Evolutionary conservation across 2,888 invertebrate species (phyloP).

Genomic region (Meiosimyza decipiens): DNA sequence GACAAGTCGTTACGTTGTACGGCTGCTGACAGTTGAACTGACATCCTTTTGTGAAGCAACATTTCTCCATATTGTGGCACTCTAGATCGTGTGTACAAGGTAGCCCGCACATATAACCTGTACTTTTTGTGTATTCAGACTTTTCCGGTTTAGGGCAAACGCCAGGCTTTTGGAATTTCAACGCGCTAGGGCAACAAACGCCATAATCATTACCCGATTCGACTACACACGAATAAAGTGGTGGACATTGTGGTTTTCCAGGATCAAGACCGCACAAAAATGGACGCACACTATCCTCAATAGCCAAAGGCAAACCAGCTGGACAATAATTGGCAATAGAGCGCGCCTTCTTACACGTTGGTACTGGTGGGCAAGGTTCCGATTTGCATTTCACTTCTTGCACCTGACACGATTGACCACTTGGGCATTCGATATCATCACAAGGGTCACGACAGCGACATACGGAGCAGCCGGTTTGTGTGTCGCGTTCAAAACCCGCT

Average conservation of each 20-base stretch:
- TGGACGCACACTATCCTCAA: constrained; percentile 79
- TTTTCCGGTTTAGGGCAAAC: constrained; percentile 74
- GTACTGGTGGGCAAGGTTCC: constrained; percentile 86
- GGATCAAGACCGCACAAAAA: constrained; percentile 84
- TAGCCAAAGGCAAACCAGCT: constrained; percentile 77
- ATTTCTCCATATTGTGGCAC: constrained; percentile 84
- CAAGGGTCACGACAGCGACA: constrained; percentile 88
- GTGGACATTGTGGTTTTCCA: constrained; percentile 86
- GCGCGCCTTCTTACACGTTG: constrained; percentile 83
- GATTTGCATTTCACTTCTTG: constrained; percentile 82
- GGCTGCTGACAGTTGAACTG: constrained; percentile 80
- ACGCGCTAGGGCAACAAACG: constrained; percentile 84
- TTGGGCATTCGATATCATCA: constrained; percentile 79
- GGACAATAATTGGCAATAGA: constrained; percentile 84
- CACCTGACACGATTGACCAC: constrained; percentile 79
- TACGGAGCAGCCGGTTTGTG: constrained; percentile 77
- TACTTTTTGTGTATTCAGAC: constrained; percentile 61
- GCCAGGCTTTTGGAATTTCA: constrained; percentile 82
- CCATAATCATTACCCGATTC: constrained; percentile 87
- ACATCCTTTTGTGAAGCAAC: constrained; percentile 80
- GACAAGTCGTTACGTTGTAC: constrained; percentile 80
- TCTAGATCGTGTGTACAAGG: constrained; percentile 83
- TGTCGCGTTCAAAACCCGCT: constrained; percentile 80
- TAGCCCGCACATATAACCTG: constrained; percentile 71
- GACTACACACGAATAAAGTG: constrained; percentile 82